These are phyloP conservation scores for Hemicordylus capensis DNA, from an alignment of 2,113 vertebrate species.

Conservation along the genomic window DNA sequence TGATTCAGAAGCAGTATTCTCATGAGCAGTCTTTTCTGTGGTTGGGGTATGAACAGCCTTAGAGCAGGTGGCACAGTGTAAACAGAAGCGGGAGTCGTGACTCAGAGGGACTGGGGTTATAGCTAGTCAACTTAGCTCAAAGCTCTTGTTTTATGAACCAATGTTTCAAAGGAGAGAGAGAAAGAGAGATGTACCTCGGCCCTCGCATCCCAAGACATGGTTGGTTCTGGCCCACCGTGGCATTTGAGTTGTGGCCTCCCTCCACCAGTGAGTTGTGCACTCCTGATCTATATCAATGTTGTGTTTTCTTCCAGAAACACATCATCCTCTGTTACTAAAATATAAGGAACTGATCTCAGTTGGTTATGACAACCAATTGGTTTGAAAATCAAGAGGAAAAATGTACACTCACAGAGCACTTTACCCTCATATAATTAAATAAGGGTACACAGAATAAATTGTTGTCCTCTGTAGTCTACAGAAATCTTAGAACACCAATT, in stretches of 20 bases:
- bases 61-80: too few relatives aligned
- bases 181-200: too few relatives aligned
- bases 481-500: not conserved
- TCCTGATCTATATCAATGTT: not conserved
- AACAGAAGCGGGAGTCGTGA: too few relatives aligned
- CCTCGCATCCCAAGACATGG: too few relatives aligned
- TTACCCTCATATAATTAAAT: not conserved
- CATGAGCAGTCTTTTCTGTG: not conserved
- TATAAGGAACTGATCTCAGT: not conserved
- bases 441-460: not conserved
- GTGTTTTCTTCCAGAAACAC: not conserved
- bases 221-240: too few relatives aligned
- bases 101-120: too few relatives aligned
- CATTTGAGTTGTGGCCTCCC: too few relatives aligned
- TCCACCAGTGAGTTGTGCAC: too few relatives aligned
- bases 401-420: not conserved
- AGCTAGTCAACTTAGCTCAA: too few relatives aligned
- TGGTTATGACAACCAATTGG: not conserved
- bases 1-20: not conserved
- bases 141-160: not conserved
- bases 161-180: not conserved
- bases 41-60: too few relatives aligned
- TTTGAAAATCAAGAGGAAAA: not conserved
- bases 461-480: not conserved
- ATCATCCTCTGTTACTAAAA: not conserved